Base-by-base conservation (phyloP, 92 coral and sea anemone genomes). In the Palythoa grandis region DNA sequence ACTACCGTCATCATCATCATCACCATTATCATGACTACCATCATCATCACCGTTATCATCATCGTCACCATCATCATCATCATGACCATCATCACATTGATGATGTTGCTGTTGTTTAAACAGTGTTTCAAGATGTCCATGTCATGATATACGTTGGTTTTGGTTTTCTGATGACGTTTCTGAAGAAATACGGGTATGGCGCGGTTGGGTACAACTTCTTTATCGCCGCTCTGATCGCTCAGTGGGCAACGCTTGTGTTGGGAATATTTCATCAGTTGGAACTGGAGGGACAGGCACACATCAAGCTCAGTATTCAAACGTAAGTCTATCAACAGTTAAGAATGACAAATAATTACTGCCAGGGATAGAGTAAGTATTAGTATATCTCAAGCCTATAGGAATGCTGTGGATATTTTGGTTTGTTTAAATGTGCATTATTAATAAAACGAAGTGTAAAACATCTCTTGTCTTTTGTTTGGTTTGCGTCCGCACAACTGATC, bases 81-180 rank as follows among this genome's bases (percentile, higher is more conserved):
- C 35, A 29, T 29, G 1, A 52, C 56, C 13, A 12, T 52, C 1
- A 52, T 52, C 13, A 12, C n/a, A n/a, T n/a, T n/a, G 14, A 54
- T 54, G 19, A 11, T 54, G 61, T 8, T 54, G 61, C 3, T 54
- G 22, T 5, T 63, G 35, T 48, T 57, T 67, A 24, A 66, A 54
- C 86, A 93, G 96, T 91, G 89, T 93, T 93, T 70, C 96, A 93
- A 70, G 96, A 93, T 88, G 94, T 93, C 22, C 96, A 93, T 37
- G 94, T 93, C 19, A 91, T 93, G 94, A 68, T 93, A 39, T 93
- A 86, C 68, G 73, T 93, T 48, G 96, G 96, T 3, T 91, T 93
- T 82, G 96, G 96, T 20, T 93, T 93, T 74, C 87, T 93, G 78
- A 93, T 93, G 93, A 91, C 92, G 20, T 93, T 93, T 82, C 82